Conservation (phyloP, 2,888 invertebrate species). For the Dolichopus griseipennis region DNA sequence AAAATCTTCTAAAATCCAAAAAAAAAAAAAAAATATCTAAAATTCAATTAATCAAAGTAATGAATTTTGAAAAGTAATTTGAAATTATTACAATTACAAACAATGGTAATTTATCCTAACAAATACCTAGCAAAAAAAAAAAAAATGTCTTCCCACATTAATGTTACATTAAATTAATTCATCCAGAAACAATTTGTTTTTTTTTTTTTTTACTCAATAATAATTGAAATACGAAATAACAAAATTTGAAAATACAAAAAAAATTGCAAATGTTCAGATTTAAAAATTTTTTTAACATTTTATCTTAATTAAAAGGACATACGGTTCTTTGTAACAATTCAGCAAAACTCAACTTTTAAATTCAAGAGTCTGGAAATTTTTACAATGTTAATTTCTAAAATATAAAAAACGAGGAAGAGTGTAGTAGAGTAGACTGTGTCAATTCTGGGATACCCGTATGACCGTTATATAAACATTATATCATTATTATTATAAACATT, state of each 20-base stretch:
- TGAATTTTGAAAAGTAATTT: neutral
- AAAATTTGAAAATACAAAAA: neutral
- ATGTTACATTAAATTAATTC: neutral
- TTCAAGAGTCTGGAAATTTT: neutral
- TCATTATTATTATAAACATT: too few relatives aligned
- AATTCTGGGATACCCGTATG: too few relatives aligned
- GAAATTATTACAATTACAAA: neutral
- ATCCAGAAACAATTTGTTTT: neutral
- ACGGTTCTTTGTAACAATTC: neutral
- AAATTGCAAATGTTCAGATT: neutral
- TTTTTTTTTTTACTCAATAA: neutral
- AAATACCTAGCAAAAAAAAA: too few relatives aligned
- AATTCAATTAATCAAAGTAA: neutral
- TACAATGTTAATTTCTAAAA: too few relatives aligned
- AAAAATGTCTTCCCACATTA: conserved; percentile 3
- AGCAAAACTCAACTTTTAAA: neutral
- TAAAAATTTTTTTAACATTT: neutral
- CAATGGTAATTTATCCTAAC: too few relatives aligned
- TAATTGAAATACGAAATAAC: too few relatives aligned
- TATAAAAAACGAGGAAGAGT: too few relatives aligned
- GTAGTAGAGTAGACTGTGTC: too few relatives aligned
- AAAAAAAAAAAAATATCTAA: neutral
- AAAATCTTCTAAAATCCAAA: neutral
- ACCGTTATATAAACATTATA: too few relatives aligned
- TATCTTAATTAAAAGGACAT: conserved; percentile 1